Evolutionary conservation across 2,113 vertebrate species (phyloP).

Genomic region (Platycercus adscitus): DNA sequence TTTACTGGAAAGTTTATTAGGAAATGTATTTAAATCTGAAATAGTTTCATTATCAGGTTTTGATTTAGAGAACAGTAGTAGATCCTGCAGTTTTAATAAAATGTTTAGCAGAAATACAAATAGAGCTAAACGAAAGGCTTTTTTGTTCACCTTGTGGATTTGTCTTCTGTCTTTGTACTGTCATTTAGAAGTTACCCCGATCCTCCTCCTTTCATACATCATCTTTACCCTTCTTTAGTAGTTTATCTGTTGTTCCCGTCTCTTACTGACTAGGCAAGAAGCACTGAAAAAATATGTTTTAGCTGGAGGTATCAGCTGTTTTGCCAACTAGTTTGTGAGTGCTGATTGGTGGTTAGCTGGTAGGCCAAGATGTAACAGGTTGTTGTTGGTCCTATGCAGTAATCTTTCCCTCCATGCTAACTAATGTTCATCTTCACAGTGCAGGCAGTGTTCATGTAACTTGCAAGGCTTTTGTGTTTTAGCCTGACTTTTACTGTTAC

Average conservation of each 20-base stretch:
- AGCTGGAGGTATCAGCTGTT: background rate
- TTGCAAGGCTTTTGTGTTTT: background rate
- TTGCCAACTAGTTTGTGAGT: background rate
- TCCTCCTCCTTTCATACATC: background rate
- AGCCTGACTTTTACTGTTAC: background rate
- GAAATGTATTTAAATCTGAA: background rate
- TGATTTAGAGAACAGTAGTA: background rate
- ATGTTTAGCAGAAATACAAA: background rate
- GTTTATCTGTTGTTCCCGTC: background rate
- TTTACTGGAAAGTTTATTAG: background rate
- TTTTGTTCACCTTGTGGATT: background rate
- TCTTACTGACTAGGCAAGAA: background rate
- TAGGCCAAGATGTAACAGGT: slow-evolving; percentile 6
- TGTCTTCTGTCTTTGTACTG: background rate
- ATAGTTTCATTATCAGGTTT: background rate
- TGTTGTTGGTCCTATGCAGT: background rate
- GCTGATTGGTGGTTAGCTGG: background rate
- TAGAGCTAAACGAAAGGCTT: background rate
- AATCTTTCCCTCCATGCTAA: background rate
- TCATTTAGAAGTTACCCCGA: background rate
- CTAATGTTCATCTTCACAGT: background rate
- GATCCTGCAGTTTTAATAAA: background rate
- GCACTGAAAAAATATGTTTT: background rate
- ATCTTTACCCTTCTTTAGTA: background rate
- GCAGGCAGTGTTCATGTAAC: background rate